Conservation (phyloP, 2,797 vertebrate genomes). For the Gymnodraco acuticeps region DNA sequence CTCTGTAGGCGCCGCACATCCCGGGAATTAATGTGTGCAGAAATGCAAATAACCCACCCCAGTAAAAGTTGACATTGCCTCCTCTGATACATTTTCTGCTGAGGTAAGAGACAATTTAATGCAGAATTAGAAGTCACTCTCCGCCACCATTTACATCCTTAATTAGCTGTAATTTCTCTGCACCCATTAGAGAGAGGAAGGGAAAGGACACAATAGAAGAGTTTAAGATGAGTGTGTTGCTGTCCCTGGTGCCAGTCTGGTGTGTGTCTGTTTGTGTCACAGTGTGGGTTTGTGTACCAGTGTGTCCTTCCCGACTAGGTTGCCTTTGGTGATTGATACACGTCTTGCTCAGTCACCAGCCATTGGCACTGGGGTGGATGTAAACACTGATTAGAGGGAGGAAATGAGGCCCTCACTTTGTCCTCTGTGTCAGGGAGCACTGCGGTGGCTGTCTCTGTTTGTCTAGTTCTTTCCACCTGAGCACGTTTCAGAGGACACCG, state of each 20-base stretch:
- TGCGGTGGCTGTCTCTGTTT: conserved; percentile 83
- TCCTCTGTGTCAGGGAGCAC: conserved; percentile 85
- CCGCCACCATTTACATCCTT: conserved; percentile 92
- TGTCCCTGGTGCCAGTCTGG: conserved; percentile 31
- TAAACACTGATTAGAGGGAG: conserved; percentile 86
- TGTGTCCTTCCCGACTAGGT: conserved; percentile 58
- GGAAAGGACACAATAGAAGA: conserved; percentile 50
- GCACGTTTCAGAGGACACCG: conserved; percentile 86
- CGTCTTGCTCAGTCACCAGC: conserved; percentile 78
- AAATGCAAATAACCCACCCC: conserved; percentile 83
- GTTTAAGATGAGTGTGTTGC: conserved; percentile 66
- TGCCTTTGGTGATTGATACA: conserved; percentile 83
- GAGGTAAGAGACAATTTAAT: conserved; percentile 93
- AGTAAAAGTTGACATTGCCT: conserved; percentile 92
- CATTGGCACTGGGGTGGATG: conserved; percentile 79
- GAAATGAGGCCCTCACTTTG: conserved; percentile 87
- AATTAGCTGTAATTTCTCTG: conserved; percentile 93
- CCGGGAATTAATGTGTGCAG: conserved; percentile 74
- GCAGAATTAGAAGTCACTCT: conserved; percentile 90
- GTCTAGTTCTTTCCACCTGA: conserved; percentile 86
- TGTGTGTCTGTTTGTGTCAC: conserved; percentile 37
- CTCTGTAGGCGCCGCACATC: conserved; percentile 70
- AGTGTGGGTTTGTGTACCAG: conserved; percentile 44
- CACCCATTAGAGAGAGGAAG: conserved; percentile 87
- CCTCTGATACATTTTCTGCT: conserved; percentile 91